Evolutionary conservation across 2,888 invertebrate genomes (phyloP).

Genomic region (Sphaerophoria taeniata): DNA sequence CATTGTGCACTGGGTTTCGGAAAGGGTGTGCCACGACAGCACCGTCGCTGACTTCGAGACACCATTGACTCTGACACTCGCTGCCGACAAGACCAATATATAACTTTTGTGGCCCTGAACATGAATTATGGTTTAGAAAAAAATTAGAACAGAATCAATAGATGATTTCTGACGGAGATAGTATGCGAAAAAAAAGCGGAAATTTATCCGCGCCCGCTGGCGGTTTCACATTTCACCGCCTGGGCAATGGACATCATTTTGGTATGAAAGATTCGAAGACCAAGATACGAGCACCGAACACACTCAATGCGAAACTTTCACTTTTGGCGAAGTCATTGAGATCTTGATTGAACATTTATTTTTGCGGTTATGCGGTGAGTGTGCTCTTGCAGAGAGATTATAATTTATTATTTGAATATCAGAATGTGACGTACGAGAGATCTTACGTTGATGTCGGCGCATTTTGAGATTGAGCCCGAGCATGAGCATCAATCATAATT

Average conservation of each 20-base stretch:
- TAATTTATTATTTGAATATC: slow-evolving; percentile 48
- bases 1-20: slow-evolving; percentile 20
- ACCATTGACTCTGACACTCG: background rate
- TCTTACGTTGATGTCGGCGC: slow-evolving; percentile 8
- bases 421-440: slow-evolving; percentile 28
- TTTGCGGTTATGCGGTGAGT: too few relatives aligned
- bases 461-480: background rate
- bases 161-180: slow-evolving; percentile 6
- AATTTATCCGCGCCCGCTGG: background rate
- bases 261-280: background rate
- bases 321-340: slow-evolving; percentile 54
- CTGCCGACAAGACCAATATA: slow-evolving; percentile 42
- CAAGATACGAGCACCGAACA: background rate
- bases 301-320: slow-evolving; percentile 52
- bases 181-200: background rate
- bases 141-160: slow-evolving; percentile 47
- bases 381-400: slow-evolving; percentile 12
- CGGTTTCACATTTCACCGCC: too few relatives aligned
- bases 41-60: background rate
- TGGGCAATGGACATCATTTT: background rate
- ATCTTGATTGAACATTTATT: slow-evolving; percentile 54
- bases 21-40: slow-evolving; percentile 56
- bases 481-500: slow-evolving; percentile 48
- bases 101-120: slow-evolving; percentile 66
- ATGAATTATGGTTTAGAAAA: slow-evolving; percentile 36